A percentile compares a stretch with the other conserved stretches of the same genome.
Conservation (phyloP, 2,113 vertebrate species). For the Callochromis pleurospilus region DNA sequence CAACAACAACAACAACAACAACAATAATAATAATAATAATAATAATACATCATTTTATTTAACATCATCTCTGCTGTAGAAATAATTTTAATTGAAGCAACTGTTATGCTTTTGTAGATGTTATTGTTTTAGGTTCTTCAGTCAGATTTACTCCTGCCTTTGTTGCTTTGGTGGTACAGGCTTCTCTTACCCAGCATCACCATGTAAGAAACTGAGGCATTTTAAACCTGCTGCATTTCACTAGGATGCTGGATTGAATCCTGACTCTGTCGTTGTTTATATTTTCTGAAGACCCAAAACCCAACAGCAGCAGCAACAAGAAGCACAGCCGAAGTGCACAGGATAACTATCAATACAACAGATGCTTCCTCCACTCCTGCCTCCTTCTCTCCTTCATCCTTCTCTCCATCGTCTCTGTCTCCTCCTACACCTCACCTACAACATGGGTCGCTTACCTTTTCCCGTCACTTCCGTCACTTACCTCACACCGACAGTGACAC, state of each 20-base stretch:
- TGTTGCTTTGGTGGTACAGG: not conserved
- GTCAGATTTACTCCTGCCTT: not conserved
- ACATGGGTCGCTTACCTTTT: too few relatives aligned
- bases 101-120: not conserved
- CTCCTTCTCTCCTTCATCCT: fast-evolving
- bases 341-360: fast-evolving
- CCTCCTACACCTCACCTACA: too few relatives aligned
- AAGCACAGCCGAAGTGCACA: too few relatives aligned
- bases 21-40: too few relatives aligned
- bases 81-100: not conserved
- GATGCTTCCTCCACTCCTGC: fast-evolving
- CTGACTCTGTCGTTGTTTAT: fast-evolving
- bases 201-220: fast-evolving
- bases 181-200: not conserved
- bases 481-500: too few relatives aligned
- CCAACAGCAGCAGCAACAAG: fast-evolving
- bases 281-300: fast-evolving
- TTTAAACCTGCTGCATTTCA: fast-evolving
- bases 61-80: too few relatives aligned
- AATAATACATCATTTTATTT: too few relatives aligned
- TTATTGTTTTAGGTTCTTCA: not conserved
- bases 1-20: too few relatives aligned
- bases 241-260: fast-evolving
- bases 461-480: too few relatives aligned
- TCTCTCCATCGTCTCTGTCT: fast-evolving